Evolutionary conservation across 2,797 vertebrate species (phyloP), one percentile per base, ranked within the genome.

Genomic region (Hippocampus kuda): DNA sequence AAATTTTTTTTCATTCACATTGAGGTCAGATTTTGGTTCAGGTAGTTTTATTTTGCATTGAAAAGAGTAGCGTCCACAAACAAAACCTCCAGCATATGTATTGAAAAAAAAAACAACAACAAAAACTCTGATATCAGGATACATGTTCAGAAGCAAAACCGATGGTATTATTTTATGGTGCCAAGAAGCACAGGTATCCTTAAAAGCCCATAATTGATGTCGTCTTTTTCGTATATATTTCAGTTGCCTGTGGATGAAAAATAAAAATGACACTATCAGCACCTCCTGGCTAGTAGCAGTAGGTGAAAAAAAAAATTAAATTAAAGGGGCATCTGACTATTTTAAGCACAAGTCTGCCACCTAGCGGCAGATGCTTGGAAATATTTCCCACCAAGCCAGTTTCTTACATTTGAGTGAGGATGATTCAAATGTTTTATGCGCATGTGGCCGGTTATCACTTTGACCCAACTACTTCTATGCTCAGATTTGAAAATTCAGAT

Each of bases 21-120:
- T 85, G 71, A 79, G 77, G 81, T 85, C 78, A 79, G 67, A 63
- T n/a, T 62, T 38, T 24, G 20, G 18, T 76, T 81, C 79, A 79
- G 77, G 46, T 26, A 30, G 48, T 70, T 72, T 78, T 70, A 61
- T 73, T 79, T 75, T 70, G 61, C 57, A 54, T 51, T 66, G 65
- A 20, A 51, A 66, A 51, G 4, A 18, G 26, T 30, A 13, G 41
- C 41, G 8, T 46, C 41, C n/a, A 15, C 11, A n/a, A 41, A 11
- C 18, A 41, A 62, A 62, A 62, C 34, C 2, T 38, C 8, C 22
- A 62, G 11, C 34, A 41, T 8, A 2, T 60, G 8, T 8, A 6
- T 7, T 34, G 0, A 6, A 38, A 8, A 38, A 38, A 38, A 7
- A 7, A 38, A 8, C 10, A 53, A 53, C 10, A 53, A 8, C 10